A percentile compares a stretch with the other conserved stretches of the same genome.
Conservation (phyloP, 2,888 invertebrate species). For the Ptychoptera albimana region DNA sequence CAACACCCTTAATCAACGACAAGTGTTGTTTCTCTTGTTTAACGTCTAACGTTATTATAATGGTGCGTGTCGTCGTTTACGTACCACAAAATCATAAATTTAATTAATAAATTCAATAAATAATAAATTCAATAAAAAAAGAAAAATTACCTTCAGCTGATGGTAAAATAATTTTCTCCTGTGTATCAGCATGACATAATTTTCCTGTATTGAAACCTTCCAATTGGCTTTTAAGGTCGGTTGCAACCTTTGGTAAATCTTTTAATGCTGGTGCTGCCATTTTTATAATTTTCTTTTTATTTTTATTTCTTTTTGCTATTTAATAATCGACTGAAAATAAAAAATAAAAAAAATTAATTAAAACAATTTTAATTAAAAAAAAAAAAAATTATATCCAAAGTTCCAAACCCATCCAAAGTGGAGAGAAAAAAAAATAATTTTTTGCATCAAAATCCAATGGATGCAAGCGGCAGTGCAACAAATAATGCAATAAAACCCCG, state of each 20-base stretch:
- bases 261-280: conserved; percentile 56
- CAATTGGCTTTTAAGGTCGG: conserved; percentile 77
- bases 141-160: conserved; percentile 71
- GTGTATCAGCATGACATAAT: conserved; percentile 75
- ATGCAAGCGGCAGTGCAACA: too few relatives aligned
- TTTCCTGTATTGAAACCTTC: conserved; percentile 80
- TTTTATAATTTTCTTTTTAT: conserved; percentile 11
- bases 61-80: neutral
- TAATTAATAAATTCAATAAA: neutral
- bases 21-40: conserved; percentile 58
- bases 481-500: too few relatives aligned
- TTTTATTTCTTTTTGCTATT: neutral
- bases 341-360: too few relatives aligned
- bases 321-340: too few relatives aligned
- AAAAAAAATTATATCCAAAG: too few relatives aligned
- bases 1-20: conserved; percentile 59
- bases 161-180: conserved; percentile 84
- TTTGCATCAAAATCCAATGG: too few relatives aligned
- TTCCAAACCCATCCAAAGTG: too few relatives aligned
- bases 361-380: too few relatives aligned
- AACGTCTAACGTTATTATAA: conserved; percentile 18
- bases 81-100: neutral
- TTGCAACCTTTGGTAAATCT: conserved; percentile 80
- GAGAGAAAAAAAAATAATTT: too few relatives aligned
- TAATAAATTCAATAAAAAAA: neutral